Evolutionary conservation across 2,888 invertebrate genomes (phyloP), one percentile per base, ranked within the genome.

Genomic region (Epinotia nisella): DNA sequence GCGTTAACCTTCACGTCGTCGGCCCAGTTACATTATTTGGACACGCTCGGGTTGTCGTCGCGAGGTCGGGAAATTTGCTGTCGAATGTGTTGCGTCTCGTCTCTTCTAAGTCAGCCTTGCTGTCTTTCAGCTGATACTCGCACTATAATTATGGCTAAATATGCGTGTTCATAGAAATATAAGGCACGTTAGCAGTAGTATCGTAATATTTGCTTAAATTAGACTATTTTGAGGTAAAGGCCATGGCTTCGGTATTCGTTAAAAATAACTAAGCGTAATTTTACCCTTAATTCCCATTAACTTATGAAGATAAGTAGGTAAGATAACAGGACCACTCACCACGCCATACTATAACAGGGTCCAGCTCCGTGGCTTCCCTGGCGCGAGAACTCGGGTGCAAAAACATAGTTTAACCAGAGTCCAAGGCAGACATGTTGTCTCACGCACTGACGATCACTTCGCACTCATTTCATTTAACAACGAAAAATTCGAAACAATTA

Each of bases 401-500:
- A 85, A 93, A 93, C 93, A 93, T 93, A 87, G 79, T 83, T 92
- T 92, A 93, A 86, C 93, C 93, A 78, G 88, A 92, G 87, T 93
- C 93, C 88, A 90, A 82, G 81, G 84, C 85, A 82, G 86, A 89
- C 93, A 93, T 93, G 86, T 88, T 92, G 87, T 78, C 83, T 84
- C 86, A 83, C 76, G 79, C 84, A 85, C 88, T 82, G 81, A 78
- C 66, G 76, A 77, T 75, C 73, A 76, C 78, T 76, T 70, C n/a
- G 21, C 70, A 70, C 58, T 68, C 59, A 51, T 35, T 69, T 66
- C 68, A 71, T 61, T 55, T 64, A 69, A n/a, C 53, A 53, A 60
- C 59, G 62, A 53, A 69, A 61, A 78, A 75, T 76, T 77, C 68
- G 75, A 77, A 77, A 56, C 49, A 65, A 61, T 67, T 70, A 29